Conservation (phyloP, 2,888 invertebrate genomes). For the Melikaiella ostensackeni region DNA sequence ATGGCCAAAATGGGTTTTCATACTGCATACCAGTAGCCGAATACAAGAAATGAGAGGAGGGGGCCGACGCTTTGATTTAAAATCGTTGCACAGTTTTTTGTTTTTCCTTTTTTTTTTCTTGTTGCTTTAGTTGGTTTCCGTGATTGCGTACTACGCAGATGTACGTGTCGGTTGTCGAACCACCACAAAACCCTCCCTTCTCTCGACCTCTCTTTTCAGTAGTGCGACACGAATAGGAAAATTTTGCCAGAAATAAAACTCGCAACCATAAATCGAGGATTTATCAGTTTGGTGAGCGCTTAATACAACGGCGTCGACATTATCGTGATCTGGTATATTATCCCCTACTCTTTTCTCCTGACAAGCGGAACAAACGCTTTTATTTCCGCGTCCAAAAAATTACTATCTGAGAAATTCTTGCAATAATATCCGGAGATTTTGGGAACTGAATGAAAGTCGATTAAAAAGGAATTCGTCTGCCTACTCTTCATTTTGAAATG, state of each 20-base stretch:
- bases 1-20: slow-evolving; percentile 6
- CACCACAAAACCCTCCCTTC: background rate
- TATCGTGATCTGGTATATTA: background rate
- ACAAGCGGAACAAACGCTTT: background rate
- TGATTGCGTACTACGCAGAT: background rate
- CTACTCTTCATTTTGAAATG: no score
- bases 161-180: background rate
- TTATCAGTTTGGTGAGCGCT: slow-evolving; percentile 63
- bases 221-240: background rate
- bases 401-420: no score
- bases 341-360: background rate
- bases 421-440: no score
- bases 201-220: background rate
- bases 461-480: no score
- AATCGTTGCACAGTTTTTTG: background rate
- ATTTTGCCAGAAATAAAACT: background rate
- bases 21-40: background rate
- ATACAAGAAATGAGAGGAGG: background rate
- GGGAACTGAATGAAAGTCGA: no score
- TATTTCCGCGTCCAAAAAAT: no score
- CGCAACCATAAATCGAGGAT: slow-evolving; percentile 61
- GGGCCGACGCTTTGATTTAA: background rate
- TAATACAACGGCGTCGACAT: slow-evolving; percentile 54
- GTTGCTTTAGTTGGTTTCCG: background rate
- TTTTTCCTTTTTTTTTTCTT: no score